Percentiles rank a stretch among this genome's conserved stretches.
Evolutionary conservation across 1,140 invertebrate species (phyloP).

Genomic region (Halyomorpha halys): DNA sequence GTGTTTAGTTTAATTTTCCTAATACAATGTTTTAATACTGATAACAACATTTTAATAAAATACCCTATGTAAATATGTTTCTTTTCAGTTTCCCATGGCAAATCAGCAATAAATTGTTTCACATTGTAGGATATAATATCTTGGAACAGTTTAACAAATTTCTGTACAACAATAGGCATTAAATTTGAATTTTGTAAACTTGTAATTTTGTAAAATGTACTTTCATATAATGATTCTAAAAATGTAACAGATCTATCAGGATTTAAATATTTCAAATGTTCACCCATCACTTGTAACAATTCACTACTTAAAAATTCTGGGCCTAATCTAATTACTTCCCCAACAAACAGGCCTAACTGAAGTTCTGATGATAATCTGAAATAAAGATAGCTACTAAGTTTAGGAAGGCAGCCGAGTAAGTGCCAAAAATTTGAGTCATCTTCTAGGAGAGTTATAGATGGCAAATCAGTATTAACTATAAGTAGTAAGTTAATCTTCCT

Average conservation of each 20-base stretch:
- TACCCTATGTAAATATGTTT: conserved; percentile 7
- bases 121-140: conserved; percentile 1
- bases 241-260: neutral
- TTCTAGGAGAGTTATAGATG: neutral
- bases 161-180: neutral
- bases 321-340: conserved; percentile 8
- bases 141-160: conserved; percentile 17
- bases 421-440: conserved; percentile 21
- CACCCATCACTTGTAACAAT: neutral
- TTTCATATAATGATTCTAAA: conserved; percentile 4
- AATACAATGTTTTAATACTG: neutral
- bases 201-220: conserved; percentile 4
- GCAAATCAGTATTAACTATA: conserved; percentile 18
- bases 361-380: neutral
- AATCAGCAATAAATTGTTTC: neutral
- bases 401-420: conserved; percentile 2
- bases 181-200: neutral
- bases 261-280: conserved; percentile 3
- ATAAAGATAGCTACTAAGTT: conserved; percentile 18
- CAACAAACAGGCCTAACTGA: neutral
- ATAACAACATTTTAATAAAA: neutral
- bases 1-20: neutral
- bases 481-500: conserved; percentile 13
- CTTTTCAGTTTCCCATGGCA: conserved; percentile 1
- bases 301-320: conserved; percentile 18